Conservation (phyloP, 1,140 invertebrate genomes). For the Phortica variegata region DNA sequence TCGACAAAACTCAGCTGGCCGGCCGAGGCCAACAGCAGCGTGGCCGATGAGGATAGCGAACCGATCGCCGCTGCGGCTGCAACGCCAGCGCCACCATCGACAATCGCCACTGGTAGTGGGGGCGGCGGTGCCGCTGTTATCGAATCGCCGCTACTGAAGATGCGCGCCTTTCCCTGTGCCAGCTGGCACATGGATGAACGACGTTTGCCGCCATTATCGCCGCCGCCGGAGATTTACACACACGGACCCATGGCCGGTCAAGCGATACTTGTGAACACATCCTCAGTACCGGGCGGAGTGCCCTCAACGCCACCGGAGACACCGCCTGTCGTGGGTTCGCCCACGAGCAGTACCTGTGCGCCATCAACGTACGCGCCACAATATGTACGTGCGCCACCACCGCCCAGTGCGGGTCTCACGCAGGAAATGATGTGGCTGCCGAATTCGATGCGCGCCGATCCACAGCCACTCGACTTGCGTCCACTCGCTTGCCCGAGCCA, state of each 20-base stretch:
- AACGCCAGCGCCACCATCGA: conserved; percentile 4
- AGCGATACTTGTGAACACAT: conserved; percentile 48
- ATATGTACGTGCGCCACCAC: conserved; percentile 54
- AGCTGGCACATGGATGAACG: conserved; percentile 61
- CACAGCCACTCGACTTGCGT: conserved; percentile 77
- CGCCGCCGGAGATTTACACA: conserved; percentile 62
- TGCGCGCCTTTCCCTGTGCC: conserved; percentile 41
- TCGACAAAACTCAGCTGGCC: conserved; percentile 37
- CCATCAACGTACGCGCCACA: conserved; percentile 37
- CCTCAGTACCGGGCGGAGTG: conserved; percentile 47
- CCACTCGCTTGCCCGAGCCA: conserved; percentile 65
- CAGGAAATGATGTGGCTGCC: conserved; percentile 77
- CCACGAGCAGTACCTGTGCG: conserved; percentile 47
- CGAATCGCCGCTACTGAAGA: conserved; percentile 37
- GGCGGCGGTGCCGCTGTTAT: conserved; percentile 19
- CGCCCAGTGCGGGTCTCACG: conserved; percentile 57
- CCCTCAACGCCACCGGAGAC: conserved; percentile 56
- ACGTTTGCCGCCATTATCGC: conserved; percentile 62
- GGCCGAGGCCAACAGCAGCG: conserved; percentile 25
- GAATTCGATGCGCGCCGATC: conserved; percentile 69
- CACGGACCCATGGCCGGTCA: conserved; percentile 56
- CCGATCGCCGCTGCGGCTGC: conserved; percentile 15
- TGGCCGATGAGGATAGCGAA: conserved; percentile 39
- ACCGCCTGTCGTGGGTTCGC: conserved; percentile 51
- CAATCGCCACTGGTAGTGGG: conserved; percentile 12